Evolutionary conservation across 2,888 invertebrate genomes (phyloP).

Genomic region (Chrysotoxum bicinctum): DNA sequence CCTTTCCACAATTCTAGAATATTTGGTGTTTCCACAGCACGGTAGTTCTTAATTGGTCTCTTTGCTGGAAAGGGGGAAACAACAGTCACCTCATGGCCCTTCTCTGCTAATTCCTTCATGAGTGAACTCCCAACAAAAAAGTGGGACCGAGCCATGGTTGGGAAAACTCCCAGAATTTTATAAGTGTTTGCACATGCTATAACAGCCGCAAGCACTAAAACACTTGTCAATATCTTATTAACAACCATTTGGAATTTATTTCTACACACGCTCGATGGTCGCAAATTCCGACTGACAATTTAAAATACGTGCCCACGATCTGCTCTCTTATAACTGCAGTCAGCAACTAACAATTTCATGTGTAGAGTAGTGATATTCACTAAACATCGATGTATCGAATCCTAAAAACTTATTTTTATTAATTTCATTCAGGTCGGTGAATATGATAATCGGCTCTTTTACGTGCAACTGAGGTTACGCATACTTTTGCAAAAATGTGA

Average conservation of each 20-base stretch:
- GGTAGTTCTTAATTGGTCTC: constrained; percentile 53
- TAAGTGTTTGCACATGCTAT: neutral
- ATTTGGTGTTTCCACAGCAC: neutral
- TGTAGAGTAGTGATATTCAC: no score
- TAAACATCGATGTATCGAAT: no score
- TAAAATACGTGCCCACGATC: neutral
- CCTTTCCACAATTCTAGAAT: constrained; percentile 17
- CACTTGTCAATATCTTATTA: constrained; percentile 13
- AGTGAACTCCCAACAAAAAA: constrained; percentile 29
- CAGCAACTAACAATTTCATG: neutral
- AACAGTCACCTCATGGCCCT: constrained; percentile 60
- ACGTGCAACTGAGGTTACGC: no score
- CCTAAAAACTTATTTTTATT: no score
- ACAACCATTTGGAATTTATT: neutral
- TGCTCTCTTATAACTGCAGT: neutral
- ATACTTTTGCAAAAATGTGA: no score
- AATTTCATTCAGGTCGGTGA: no score
- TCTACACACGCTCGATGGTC: neutral
- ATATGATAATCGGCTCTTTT: no score
- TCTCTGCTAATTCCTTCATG: constrained; percentile 32
- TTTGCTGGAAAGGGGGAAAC: constrained; percentile 48
- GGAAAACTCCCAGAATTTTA: constrained; percentile 25
- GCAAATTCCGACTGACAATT: neutral
- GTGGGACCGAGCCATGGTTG: constrained; percentile 14
- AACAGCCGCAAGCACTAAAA: neutral